A percentile compares a stretch with the other conserved stretches of the same genome.
Conservation (phyloP, 1,140 invertebrate genomes). For the Anastatus disparis region DNA sequence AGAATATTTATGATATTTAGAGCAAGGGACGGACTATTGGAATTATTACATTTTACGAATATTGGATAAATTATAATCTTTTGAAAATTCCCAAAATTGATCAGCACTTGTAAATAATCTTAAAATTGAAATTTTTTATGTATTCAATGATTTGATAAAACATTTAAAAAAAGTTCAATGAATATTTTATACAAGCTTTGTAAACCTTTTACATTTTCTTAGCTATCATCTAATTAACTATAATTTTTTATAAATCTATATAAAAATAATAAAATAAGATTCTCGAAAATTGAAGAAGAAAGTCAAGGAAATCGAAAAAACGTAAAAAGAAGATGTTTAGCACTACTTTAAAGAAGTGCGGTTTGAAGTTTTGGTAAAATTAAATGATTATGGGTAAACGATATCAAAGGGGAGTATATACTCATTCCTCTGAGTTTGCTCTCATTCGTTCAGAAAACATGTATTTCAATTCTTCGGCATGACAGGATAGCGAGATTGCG, state of each 20-base stretch:
- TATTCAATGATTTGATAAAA: too few relatives aligned
- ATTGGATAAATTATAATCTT: too few relatives aligned
- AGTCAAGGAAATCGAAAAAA: constrained; percentile 8
- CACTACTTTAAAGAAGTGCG: constrained; percentile 37
- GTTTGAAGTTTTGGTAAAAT: constrained; percentile 56
- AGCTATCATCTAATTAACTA: too few relatives aligned
- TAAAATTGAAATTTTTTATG: too few relatives aligned
- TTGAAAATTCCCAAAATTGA: too few relatives aligned
- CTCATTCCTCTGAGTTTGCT: constrained; percentile 46
- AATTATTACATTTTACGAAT: too few relatives aligned
- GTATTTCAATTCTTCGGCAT: constrained; percentile 69
- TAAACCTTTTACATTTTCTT: too few relatives aligned
- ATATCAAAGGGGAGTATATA: constrained; percentile 62
- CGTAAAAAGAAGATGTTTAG: constrained; percentile 39
- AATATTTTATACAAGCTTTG: too few relatives aligned
- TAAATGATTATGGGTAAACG: constrained; percentile 70
- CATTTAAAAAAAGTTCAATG: too few relatives aligned
- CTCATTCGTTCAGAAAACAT: constrained; percentile 48
- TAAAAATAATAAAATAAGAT: neutral
- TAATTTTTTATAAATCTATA: too few relatives aligned
- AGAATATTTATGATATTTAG: constrained; percentile 19
- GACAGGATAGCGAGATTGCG: constrained; percentile 66
- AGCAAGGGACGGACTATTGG: neutral
- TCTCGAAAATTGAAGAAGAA: neutral
- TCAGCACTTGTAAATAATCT: too few relatives aligned